Conservation (phyloP, 2,113 vertebrate species). For the Solea solea region DNA sequence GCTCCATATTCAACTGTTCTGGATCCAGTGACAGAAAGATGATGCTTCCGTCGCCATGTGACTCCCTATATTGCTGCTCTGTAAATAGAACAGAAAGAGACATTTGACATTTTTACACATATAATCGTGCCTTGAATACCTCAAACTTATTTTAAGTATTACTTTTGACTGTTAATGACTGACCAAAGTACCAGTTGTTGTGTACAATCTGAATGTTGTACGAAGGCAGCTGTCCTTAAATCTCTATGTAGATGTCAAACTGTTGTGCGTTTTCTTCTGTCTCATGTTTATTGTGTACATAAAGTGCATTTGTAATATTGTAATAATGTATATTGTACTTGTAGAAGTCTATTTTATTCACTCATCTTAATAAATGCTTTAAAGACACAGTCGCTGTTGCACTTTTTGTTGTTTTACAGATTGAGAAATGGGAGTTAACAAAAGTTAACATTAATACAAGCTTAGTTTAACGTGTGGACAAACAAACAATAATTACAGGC, state of each 20-base stretch:
- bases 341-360: constrained; percentile 72
- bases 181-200: constrained; percentile 58
- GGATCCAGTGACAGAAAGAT: constrained; percentile 24
- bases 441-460: neutral
- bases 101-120: constrained; percentile 29
- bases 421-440: neutral
- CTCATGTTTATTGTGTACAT: constrained; percentile 53
- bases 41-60: constrained; percentile 53
- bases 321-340: constrained; percentile 57
- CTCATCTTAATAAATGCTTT: constrained; percentile 39
- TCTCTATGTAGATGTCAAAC: constrained; percentile 47
- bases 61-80: constrained; percentile 78
- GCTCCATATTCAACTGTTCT: constrained; percentile 23
- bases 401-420: neutral
- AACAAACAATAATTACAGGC: neutral
- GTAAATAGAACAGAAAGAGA: constrained; percentile 65
- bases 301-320: constrained; percentile 44
- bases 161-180: constrained; percentile 56
- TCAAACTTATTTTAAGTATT: constrained; percentile 72
- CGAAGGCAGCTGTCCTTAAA: constrained; percentile 67
- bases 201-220: constrained; percentile 60
- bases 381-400: constrained; percentile 1
- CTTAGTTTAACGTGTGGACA: neutral
- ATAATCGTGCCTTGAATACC: constrained; percentile 71
- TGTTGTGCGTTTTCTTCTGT: constrained; percentile 45